Evolutionary conservation across 1,140 invertebrate species (phyloP).

Genomic region (Sycophila sp.): DNA sequence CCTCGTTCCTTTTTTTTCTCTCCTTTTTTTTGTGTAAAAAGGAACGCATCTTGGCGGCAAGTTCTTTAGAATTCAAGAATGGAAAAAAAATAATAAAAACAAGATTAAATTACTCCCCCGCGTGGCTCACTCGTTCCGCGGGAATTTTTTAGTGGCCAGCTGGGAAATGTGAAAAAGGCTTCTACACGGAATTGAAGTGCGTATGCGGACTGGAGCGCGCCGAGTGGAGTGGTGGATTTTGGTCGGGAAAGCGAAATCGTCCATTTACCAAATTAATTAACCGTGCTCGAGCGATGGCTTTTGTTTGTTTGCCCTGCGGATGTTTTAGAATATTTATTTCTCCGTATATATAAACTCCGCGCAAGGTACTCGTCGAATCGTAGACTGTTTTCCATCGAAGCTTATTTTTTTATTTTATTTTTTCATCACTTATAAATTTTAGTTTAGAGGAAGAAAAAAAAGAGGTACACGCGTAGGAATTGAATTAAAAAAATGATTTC

Average conservation of each 20-base stretch:
- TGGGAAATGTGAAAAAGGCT: not conserved
- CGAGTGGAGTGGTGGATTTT: not conserved
- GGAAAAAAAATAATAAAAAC: not conserved
- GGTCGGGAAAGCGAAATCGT: not conserved
- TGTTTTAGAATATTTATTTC: too few relatives aligned
- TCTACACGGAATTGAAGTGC: not conserved
- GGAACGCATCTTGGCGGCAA: constrained; percentile 1
- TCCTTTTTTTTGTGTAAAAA: not conserved
- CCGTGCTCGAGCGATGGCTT: not conserved
- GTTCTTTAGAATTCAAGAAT: constrained; percentile 12
- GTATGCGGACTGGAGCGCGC: not conserved
- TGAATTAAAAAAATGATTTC: too few relatives aligned
- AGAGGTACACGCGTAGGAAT: too few relatives aligned
- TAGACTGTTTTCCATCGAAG: too few relatives aligned
- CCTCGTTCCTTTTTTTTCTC: not conserved
- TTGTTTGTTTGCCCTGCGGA: not conserved
- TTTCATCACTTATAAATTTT: too few relatives aligned
- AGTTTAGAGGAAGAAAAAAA: too few relatives aligned
- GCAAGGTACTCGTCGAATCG: too few relatives aligned
- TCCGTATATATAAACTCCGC: too few relatives aligned
- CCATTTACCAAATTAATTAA: constrained; percentile 27
- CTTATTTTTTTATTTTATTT: too few relatives aligned
- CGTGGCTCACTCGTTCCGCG: not conserved
- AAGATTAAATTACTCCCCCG: constrained; percentile 21
- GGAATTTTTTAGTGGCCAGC: not conserved